Base-by-base conservation (phyloP, 2,113 vertebrate genomes). In the Mola mola region DNA sequence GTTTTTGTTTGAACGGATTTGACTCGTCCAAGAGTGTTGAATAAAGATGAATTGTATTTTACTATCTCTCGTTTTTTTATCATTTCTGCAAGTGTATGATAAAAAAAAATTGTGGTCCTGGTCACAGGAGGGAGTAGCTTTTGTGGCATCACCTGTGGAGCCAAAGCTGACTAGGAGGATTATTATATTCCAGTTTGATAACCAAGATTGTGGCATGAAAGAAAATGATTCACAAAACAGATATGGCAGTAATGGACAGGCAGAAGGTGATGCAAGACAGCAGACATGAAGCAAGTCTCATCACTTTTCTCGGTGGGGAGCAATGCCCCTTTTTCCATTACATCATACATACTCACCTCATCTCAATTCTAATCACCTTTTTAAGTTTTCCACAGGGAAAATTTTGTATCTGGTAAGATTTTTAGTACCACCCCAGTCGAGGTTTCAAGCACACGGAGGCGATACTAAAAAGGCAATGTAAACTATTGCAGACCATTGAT, bases 171-270 rank as follows among this genome's bases (percentile, higher is more conserved):
- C n/a, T n/a, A n/a, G n/a, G n/a, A n/a, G n/a, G 63, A 65, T 82
- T 75, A 75, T 55, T 50, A 59, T 78, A 68, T 72, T 80, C 78
- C 49, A 66, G 44, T 25, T 66, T 67, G 58, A 68, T 43, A n/a
- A n/a, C n/a, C 24, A 22, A 42, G 44, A 61, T 22, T 53, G 48
- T 41, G 29, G 59, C 44, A n/a, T n/a, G n/a, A n/a, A n/a, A n/a
- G n/a, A n/a, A n/a, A n/a, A n/a, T n/a, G n/a, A n/a, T n/a, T n/a
- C n/a, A 46, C 16, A 72, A 3, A 60, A 28, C 42, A 37, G 20
- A 8, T 31, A 22, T 40, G 16, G 10, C 29, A 12, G 28, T 60
- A 1, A 36, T 25, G 31, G 5, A 68, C 22, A 25, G 26, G 19
- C 8, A 42, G 38, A 66, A 47, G 4, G 13, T 46, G 19, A 33